Evolutionary conservation across 30 jellyfish, hydroid and myxozoan genomes (phyloP).

Genomic region (Pseudorhiza aurosa): DNA sequence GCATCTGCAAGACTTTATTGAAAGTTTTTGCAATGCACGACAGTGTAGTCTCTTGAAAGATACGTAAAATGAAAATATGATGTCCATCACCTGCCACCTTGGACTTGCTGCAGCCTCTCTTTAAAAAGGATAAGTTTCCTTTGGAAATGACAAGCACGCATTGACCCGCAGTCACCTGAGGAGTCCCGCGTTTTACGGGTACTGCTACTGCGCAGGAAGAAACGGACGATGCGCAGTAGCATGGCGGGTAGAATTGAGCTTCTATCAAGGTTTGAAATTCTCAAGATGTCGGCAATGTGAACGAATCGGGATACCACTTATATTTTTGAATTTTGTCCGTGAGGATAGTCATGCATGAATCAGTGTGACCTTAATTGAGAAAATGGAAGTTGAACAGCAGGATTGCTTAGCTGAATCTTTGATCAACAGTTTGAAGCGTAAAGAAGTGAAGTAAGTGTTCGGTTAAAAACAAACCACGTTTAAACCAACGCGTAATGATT

Average conservation of each 20-base stretch:
- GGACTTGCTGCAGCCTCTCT: constrained; percentile 7
- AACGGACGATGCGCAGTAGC: constrained; percentile 50
- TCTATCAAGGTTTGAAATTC: constrained; percentile 1
- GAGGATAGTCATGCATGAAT: no score
- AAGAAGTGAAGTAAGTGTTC: constrained; percentile 63
- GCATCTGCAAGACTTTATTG: no score
- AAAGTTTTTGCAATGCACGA: no score
- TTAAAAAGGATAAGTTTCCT: background rate
- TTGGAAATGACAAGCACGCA: no score
- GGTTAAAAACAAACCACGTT: background rate
- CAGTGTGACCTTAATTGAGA: no score
- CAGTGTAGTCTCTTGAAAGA: no score
- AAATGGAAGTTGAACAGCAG: constrained; percentile 66
- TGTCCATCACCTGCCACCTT: no score
- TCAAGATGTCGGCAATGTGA: constrained; percentile 8
- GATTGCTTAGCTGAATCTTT: constrained; percentile 53
- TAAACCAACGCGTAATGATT: no score
- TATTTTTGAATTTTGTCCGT: background rate
- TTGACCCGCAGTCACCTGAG: no score
- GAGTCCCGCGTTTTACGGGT: no score
- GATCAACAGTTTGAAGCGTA: constrained; percentile 56
- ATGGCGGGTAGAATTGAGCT: constrained; percentile 70
- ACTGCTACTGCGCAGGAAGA: background rate
- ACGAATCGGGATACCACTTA: background rate
- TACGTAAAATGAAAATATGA: no score